These are phyloP conservation scores for Lysandra coridon DNA, from an alignment of 2,888 invertebrate species.

Conservation along the genomic window DNA sequence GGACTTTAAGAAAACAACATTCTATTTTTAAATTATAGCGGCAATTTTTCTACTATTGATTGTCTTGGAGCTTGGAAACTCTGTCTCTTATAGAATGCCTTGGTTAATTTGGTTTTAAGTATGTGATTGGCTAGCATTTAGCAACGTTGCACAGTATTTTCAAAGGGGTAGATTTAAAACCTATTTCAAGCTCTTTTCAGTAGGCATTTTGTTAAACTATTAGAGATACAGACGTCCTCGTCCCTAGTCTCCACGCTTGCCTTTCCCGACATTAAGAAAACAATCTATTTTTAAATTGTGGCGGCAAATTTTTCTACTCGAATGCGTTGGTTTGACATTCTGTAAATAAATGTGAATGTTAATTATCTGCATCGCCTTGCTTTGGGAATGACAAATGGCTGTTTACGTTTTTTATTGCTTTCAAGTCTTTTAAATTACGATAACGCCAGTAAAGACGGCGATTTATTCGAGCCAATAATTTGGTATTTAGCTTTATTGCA, in stretches of 20 bases:
- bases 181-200: not conserved
- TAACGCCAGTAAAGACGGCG: not conserved
- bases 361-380: slow-evolving; percentile 21
- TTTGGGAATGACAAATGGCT: slow-evolving; percentile 22
- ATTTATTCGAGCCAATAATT: slow-evolving; percentile 14
- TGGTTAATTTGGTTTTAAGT: not conserved
- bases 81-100: not conserved
- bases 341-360: slow-evolving; percentile 19
- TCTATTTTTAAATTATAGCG: not conserved
- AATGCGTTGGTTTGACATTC: slow-evolving; percentile 1
- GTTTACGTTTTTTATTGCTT: slow-evolving; percentile 2
- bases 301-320: slow-evolving; percentile 15
- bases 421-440: slow-evolving; percentile 7
- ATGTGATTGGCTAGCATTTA: too few relatives aligned
- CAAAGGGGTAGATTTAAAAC: not conserved
- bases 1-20: not conserved
- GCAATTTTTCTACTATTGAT: not conserved
- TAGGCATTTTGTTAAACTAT: not conserved
- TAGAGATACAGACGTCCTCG: not conserved
- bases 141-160: not conserved
- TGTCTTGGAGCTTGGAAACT: not conserved
- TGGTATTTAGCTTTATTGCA: slow-evolving; percentile 15
- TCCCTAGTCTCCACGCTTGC: not conserved
- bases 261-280: not conserved
- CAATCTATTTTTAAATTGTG: not conserved